A percentile compares a stretch with the other conserved stretches of the same genome.
Conservation (phyloP, 2,888 invertebrate species). For the Orchestes rusci region DNA sequence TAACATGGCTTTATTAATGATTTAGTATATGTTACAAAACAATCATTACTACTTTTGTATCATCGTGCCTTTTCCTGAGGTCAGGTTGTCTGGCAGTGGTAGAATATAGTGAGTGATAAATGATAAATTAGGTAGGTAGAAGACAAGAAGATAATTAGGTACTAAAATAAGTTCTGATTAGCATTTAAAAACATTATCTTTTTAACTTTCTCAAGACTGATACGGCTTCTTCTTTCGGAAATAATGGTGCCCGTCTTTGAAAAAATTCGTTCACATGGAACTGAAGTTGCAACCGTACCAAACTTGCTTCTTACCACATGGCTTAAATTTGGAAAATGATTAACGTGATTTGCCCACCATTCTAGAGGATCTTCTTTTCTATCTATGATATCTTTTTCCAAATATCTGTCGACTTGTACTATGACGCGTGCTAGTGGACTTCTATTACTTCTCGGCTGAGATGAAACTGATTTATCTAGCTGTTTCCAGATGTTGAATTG, state of each 20-base stretch:
- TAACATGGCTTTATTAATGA: too few relatives aligned
- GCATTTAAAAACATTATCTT: not conserved
- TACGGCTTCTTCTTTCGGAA: not conserved
- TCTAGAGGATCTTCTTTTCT: constrained; percentile 5
- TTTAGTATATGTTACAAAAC: too few relatives aligned
- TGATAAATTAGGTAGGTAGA: too few relatives aligned
- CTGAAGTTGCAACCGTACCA: constrained; percentile 5
- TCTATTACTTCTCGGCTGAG: not conserved
- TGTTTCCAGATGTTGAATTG: not conserved
- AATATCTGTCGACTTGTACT: constrained; percentile 3
- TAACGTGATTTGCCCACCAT: constrained; percentile 1
- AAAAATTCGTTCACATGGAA: constrained; percentile 4
- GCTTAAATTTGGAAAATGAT: not conserved
- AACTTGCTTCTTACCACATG: not conserved
- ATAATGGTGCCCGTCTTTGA: not conserved
- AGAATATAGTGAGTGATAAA: too few relatives aligned
- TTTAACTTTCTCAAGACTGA: not conserved
- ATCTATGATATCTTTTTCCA: constrained; percentile 2
- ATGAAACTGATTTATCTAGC: not conserved
- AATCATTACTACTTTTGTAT: too few relatives aligned
- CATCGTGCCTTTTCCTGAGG: too few relatives aligned
- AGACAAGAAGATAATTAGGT: too few relatives aligned
- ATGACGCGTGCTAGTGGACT: constrained; percentile 1
- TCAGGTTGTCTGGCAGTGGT: too few relatives aligned
- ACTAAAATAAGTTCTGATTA: not conserved